Conservation (phyloP, 2,888 invertebrate genomes). For the Heteromurus nitidus region DNA sequence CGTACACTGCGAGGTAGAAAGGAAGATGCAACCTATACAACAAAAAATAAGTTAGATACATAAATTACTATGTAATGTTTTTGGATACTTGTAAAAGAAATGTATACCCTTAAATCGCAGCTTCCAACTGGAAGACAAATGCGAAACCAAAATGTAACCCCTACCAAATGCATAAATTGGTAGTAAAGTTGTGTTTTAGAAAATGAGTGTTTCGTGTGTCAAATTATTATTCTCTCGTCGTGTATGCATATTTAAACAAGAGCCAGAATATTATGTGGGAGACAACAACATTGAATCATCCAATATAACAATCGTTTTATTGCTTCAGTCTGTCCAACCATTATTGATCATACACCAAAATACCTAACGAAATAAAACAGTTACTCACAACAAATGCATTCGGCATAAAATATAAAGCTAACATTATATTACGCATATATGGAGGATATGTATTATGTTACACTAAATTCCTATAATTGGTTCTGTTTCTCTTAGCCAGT, state of each 20-base stretch:
- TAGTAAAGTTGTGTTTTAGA: conserved; percentile 48
- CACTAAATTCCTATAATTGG: conserved; percentile 55
- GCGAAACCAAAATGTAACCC: conserved; percentile 48
- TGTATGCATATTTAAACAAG: background rate
- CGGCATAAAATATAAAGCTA: too few relatives aligned
- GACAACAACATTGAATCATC: background rate
- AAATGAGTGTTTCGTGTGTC: conserved; percentile 16
- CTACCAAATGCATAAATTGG: conserved; percentile 55
- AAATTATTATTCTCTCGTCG: background rate
- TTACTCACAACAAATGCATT: too few relatives aligned
- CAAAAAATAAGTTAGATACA: too few relatives aligned
- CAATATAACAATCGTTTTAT: background rate
- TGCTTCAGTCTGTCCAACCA: too few relatives aligned
- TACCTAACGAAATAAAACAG: too few relatives aligned
- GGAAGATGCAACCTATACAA: conserved; percentile 2
- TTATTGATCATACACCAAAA: too few relatives aligned
- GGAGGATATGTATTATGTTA: too few relatives aligned
- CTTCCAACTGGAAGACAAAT: conserved; percentile 51
- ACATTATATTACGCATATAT: too few relatives aligned
- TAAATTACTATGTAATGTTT: conserved; percentile 23
- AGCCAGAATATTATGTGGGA: too few relatives aligned
- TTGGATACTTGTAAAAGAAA: conserved; percentile 27
- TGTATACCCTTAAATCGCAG: background rate
- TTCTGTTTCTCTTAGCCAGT: conserved; percentile 84
- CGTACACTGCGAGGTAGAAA: conserved; percentile 24